Base-by-base conservation (phyloP, 2,797 vertebrate genomes). In the Sebastes hubbsi region DNA sequence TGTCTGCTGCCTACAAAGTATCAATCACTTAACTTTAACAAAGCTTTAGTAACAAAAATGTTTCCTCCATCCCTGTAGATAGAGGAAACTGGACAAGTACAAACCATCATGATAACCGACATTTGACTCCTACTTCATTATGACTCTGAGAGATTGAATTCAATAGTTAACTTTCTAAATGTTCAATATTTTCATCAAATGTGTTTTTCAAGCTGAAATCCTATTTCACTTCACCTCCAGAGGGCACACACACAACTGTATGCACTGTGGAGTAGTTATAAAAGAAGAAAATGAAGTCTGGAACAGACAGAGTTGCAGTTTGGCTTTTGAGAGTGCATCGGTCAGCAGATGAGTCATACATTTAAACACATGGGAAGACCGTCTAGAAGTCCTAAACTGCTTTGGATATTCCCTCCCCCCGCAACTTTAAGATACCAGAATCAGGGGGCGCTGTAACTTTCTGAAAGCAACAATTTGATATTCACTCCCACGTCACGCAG, bases 311-410 rank as follows among this genome's bases (percentile, higher is more conserved):
- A 72, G 77, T 36, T 64, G 71, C 20, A 55, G 58, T 72, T 72
- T 78, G 65, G 73, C 65, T 83, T 83, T 75, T 58, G 27, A 65
- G 70, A 78, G 56, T 77, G 79, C 32, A 70, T 22, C 5, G 6
- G 34, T 82, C 59, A 46, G 72, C 27, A 49, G 70, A 75, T 75
- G 64, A 80, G 36, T 74, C 63, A 29, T 7, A 25, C 46, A 18
- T 59, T 24, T 64, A 38, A 75, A 76, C 78, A 78, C 75, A 81
- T 22, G 49, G 2, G n/a, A 54, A 79, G 72, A 60, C 22, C 63
- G 64, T 80, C 60, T 29, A 71, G 34, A 74, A 46, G 65, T 36
- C 46, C 4, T 42, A n/a, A 24, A 61, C 55, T 20, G 24, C 42
- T 52, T 61, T 8, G 1, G 18, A 16, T 27, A 36, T n/a, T 24